Base-by-base conservation (phyloP, 2,888 invertebrate genomes). In the Temnothorax rugatulus region DNA sequence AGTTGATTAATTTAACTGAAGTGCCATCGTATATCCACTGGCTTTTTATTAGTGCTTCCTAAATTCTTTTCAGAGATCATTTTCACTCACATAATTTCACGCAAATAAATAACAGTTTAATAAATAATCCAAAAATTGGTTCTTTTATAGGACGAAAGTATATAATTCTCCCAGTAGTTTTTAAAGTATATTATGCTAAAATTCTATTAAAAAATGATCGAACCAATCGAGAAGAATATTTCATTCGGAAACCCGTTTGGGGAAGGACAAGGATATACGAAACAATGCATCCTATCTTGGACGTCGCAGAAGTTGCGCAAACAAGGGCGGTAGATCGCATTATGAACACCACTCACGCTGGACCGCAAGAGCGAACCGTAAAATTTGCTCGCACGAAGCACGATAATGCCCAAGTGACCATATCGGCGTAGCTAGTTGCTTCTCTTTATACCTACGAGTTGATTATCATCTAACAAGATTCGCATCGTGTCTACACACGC, bases 391-490 rank as follows among this genome's bases (percentile, higher is more conserved):
- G 34, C 44, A 57, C 44, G 34, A 34, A 29, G 68, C 29, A 59
- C 57, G 57, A 69, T 69, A 79, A 79, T 79, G 79, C 34, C 34
- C 57, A 34, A 79, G 79, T 79, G 47, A 34, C 79, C 34, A 44
- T 57, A 69, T 69, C 18, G 57, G 18, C 25, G 44, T 77, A 77
- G 15, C 54, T 34, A 38, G 77, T n/a, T 21, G 64, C 38, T 47
- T n/a, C 79, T 79, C 57, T 59, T 29, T 44, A 34, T 64, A n/a
- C n/a, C n/a, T n/a, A 66, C 29, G 15, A 79, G 69, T 79, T 79
- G 77, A 79, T 59, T 69, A 79, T 69, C 44, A 18, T 59, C 69
- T 79, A 69, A 79, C 44, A 34, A 79, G 79, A 79, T 69, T 79
- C 47, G 13, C 41, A 66, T 54, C 50, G 38, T 29, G n/a, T 75